Base-by-base conservation (phyloP, 1,140 invertebrate species). In the Tribolium castaneum region DNA sequence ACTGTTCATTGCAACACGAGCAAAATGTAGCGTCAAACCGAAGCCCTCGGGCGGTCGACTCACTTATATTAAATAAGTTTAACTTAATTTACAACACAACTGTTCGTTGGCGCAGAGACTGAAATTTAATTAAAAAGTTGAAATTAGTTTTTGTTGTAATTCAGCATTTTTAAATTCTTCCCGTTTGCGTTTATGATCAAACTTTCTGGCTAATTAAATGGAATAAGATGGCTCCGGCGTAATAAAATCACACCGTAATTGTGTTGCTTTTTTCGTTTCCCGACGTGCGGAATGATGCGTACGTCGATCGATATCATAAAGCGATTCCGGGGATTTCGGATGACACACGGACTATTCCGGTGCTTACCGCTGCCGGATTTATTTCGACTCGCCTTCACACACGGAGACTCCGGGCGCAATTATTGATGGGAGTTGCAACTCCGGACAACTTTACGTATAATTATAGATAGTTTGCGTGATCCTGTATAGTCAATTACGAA, bases 91-190 rank as follows among this genome's bases (percentile, higher is more conserved):
- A 83, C 81, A 81, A 75, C 81, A 80, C 83, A 83, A 85, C 80
- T 85, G 82, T 78, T 81, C 75, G 59, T 66, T 71, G 70, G 77
- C 76, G 80, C 70, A 76, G 52, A 35, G 79, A 80, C 78, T 80
- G 78, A 84, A 83, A 86, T 86, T 86, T 85, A 86, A 86, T 86
- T 85, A 86, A 86, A 85, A 86, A 86, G 85, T 86, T 86, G 78
- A 82, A 85, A 86, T 86, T 85, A 86, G 84, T 86, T 86, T 86
- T 85, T 85, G 83, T 86, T 86, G 84, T 85, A 85, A 86, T 85
- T 86, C 82, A 78, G 77, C 83, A 82, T 85, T 86, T 86, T 86
- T 85, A 84, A 84, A 85, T 84, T 83, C 80, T 81, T 82, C 83
- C 80, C 77, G 70, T 83, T 85, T 82, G 70, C 80, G 76, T 79